Evolutionary conservation across 2,888 invertebrate genomes (phyloP).

Genomic region (Uropetala carovei): DNA sequence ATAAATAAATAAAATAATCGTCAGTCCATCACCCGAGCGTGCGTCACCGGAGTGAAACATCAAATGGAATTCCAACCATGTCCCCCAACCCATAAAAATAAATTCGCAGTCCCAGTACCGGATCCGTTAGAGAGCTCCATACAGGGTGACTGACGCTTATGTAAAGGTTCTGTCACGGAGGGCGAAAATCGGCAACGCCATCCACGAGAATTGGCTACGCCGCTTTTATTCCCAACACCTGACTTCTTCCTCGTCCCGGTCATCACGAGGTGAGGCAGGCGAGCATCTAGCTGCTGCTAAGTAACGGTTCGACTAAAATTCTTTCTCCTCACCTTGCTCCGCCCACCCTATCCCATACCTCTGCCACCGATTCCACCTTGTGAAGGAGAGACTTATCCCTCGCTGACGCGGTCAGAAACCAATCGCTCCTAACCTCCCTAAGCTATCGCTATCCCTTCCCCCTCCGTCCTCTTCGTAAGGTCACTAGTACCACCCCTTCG

Average conservation of each 20-base stretch:
- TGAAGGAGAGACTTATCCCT: constrained; percentile 1
- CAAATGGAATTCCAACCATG: constrained; percentile 47
- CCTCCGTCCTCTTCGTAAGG: background rate
- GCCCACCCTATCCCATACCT: constrained; percentile 34
- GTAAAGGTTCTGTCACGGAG: constrained; percentile 18
- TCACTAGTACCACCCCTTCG: too few relatives aligned
- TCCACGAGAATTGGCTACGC: constrained; percentile 45
- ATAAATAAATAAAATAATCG: too few relatives aligned
- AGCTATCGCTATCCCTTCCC: background rate
- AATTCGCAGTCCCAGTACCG: constrained; percentile 31
- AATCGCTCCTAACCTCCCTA: background rate
- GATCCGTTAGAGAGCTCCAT: background rate
- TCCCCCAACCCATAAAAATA: constrained; percentile 37
- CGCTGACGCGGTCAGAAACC: constrained; percentile 14
- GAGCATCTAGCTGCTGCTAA: constrained; percentile 58
- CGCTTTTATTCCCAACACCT: constrained; percentile 50
- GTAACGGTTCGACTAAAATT: constrained; percentile 60
- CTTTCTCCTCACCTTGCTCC: constrained; percentile 54
- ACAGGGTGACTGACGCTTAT: constrained; percentile 33
- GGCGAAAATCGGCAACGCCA: constrained; percentile 53
- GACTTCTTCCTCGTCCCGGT: constrained; percentile 60
- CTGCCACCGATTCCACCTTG: background rate
- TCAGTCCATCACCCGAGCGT: background rate
- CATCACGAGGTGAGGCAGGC: constrained; percentile 59
- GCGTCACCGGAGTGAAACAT: background rate